phyloP scores from a whole-genome alignment of 2,888 invertebrate species.

The Acanthosepion esculentum region DNA sequence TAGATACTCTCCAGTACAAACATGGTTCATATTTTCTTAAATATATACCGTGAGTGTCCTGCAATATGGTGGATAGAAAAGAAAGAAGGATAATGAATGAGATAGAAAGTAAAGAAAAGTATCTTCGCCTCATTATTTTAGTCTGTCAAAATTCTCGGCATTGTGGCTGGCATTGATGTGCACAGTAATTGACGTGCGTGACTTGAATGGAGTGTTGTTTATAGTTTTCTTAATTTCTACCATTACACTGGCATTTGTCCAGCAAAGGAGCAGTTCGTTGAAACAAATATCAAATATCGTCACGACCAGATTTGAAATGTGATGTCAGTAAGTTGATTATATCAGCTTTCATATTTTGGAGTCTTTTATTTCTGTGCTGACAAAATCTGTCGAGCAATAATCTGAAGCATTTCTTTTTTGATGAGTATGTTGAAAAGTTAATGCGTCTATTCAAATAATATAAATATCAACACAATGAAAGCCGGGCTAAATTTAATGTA shows the following conservation, averaged over 20 bases:
- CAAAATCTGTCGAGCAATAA: background rate
- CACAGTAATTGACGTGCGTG: background rate
- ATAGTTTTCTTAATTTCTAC: background rate
- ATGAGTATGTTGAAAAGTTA: background rate
- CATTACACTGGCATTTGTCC: background rate
- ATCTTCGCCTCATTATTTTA: background rate
- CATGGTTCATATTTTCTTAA: too few species aligned
- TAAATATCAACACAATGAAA: background rate
- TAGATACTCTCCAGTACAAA: too few species aligned
- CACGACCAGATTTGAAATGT: constrained; percentile 12
- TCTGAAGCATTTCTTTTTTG: background rate
- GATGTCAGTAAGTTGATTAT: background rate
- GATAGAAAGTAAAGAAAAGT: background rate
- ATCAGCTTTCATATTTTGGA: background rate
- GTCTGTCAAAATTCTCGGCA: constrained; percentile 2
- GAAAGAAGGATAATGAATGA: too few species aligned
- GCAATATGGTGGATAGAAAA: background rate
- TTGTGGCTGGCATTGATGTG: background rate
- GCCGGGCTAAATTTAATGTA: too few species aligned
- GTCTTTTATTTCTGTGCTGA: background rate
- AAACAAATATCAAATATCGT: background rate
- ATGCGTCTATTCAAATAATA: background rate
- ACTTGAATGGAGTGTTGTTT: background rate
- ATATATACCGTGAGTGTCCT: too few species aligned
- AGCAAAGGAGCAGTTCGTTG: background rate